A percentile compares a stretch with the other conserved stretches of the same genome.
These are phyloP conservation scores for Enteromius anoplus DNA, from an alignment of 2,797 vertebrate genomes.

Conservation along the genomic window DNA sequence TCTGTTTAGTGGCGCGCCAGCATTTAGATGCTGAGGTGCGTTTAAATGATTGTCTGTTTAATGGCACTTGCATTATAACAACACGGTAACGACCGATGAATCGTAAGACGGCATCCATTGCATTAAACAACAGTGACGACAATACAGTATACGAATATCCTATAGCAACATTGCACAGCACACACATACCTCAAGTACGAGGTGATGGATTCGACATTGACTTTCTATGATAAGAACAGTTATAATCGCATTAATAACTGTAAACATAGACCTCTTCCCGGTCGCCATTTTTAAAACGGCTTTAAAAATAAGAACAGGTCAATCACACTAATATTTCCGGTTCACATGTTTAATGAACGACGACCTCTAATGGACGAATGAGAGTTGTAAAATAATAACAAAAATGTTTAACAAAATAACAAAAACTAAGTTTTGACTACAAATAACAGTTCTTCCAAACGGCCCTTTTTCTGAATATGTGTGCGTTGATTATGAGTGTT, in stretches of 20 bases:
- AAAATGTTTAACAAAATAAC: neutral
- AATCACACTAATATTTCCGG: constrained; percentile 44
- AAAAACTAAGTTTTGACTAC: neutral
- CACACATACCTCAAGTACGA: constrained; percentile 63
- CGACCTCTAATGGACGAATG: neutral
- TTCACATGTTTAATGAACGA: neutral
- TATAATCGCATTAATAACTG: constrained; percentile 51
- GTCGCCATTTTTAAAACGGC: constrained; percentile 63
- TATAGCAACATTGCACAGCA: neutral
- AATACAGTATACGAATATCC: neutral
- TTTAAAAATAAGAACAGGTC: constrained; percentile 32
- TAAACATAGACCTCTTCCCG: constrained; percentile 56
- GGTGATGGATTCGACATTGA: constrained; percentile 63
- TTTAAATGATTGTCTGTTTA: neutral
- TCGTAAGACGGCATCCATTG: neutral
- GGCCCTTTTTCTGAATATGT: neutral
- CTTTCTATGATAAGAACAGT: constrained; percentile 47
- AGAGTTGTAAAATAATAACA: neutral
- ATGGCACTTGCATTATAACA: neutral
- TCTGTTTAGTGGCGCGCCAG: neutral
- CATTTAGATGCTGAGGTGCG: neutral
- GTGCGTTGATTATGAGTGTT: neutral
- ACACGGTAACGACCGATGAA: neutral
- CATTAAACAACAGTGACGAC: neutral
- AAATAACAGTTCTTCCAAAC: neutral